These are phyloP conservation scores for Nebria ingens DNA, from an alignment of 1,140 invertebrate species.

Conservation along the genomic window DNA sequence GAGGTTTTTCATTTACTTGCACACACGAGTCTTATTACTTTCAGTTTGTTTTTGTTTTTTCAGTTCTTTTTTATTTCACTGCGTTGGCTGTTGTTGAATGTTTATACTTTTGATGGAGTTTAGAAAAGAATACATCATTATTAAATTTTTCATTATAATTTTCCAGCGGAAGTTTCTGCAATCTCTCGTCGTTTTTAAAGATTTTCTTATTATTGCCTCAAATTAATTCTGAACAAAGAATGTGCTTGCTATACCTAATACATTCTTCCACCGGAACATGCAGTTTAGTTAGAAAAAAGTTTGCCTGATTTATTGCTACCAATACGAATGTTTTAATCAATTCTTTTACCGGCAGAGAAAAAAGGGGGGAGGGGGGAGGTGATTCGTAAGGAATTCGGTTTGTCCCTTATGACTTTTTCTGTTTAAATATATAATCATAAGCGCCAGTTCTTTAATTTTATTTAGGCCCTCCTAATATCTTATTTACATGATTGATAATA, in stretches of 20 bases:
- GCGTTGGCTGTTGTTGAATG: neutral
- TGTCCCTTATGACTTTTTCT: no score
- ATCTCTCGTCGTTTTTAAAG: neutral
- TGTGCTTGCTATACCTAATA: neutral
- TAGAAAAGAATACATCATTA: neutral
- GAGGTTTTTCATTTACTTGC: neutral
- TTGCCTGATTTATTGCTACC: no score
- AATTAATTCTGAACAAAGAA: neutral
- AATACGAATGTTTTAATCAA: no score
- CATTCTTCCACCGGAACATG: neutral
- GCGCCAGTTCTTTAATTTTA: no score
- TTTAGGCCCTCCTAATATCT: no score
- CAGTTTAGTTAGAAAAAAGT: no score
- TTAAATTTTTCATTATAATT: neutral
- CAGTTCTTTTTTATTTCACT: neutral
- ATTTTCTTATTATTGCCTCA: neutral
- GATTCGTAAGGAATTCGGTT: no score
- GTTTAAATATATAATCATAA: no score
- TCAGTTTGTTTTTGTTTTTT: neutral
- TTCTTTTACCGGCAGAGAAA: no score
- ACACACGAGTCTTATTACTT: no score
- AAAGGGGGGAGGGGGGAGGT: no score
- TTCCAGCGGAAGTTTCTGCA: neutral
- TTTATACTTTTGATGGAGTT: neutral
- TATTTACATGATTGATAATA: no score